Base-by-base conservation (phyloP, 2,113 vertebrate genomes). In the Passer montanus region DNA sequence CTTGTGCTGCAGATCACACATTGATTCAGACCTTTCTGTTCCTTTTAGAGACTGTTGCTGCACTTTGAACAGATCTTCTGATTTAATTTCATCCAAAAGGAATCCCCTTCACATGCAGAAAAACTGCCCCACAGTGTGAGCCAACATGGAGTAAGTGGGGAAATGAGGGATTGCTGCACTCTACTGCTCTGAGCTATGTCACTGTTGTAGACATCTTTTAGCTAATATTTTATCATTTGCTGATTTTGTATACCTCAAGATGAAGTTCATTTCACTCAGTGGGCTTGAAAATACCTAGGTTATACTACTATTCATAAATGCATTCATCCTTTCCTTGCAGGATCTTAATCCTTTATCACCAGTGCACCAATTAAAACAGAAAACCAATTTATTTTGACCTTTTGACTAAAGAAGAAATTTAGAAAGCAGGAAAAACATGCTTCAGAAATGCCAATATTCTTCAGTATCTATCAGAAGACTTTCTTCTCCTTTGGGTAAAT, bases 11-110 rank as follows among this genome's bases (percentile, higher is more conserved):
- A 83, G 85, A 94, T 95, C 72, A 86, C 72, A n/a, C 90, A 86
- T 93, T 94, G 79, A 90, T 69, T 93, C 83, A 90, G 75, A 95
- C 85, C 90, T 95, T 92, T 95, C 83, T 96, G 67, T 96, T 96
- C 92, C 94, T 94, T 94, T 95, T 96, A 96, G 88, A 95, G 53
- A 58, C 92, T 95, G 94, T 94, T 91, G 90, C 85, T 90, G 92
- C 75, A 94, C 89, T 96, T 96, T 96, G 88, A 96, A 94, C 86
- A 95, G 90, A 95, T 15, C 92, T 79, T 93, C 88, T 93, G 88
- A 85, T 96, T 95, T 93, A 76, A 92, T 94, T 95, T 93, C 75
- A 93, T 94, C 92, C 83, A 66, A 97, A 97, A 96, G 85, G 85
- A 95, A 81, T 69, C 43, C 88, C 94, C 92, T 93, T 95, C 72